Evolutionary conservation across 2,113 vertebrate species (phyloP).

Genomic region (Psittacula cyanocephala): DNA sequence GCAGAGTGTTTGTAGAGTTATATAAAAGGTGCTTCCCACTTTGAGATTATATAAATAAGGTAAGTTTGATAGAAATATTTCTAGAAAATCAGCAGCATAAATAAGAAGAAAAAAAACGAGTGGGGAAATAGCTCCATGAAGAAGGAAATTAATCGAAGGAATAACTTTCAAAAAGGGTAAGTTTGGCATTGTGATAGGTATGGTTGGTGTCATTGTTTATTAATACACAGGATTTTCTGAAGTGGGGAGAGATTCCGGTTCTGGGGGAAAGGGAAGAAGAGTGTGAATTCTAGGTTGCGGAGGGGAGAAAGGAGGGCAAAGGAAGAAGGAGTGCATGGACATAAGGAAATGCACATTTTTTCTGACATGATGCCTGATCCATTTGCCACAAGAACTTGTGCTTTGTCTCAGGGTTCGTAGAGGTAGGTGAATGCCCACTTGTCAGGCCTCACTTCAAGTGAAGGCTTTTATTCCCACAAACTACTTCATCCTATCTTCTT

Average conservation of each 20-base stretch:
- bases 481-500: not conserved
- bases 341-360: not conserved
- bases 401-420: not conserved
- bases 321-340: not conserved
- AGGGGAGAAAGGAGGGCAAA: not conserved
- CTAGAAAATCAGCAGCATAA: not conserved
- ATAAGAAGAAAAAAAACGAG: not conserved
- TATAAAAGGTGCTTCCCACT: not conserved
- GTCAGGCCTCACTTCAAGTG: not conserved
- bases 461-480: not conserved
- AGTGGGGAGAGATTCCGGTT: not conserved
- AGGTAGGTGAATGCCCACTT: not conserved
- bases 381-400: rapidly evolving
- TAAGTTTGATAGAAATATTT: not conserved
- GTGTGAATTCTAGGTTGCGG: not conserved
- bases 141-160: not conserved
- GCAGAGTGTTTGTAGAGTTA: not conserved
- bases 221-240: not conserved
- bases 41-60: not conserved
- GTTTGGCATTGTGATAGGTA: not conserved
- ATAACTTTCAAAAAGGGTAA: not conserved
- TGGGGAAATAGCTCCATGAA: not conserved
- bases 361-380: not conserved
- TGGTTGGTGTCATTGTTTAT: not conserved
- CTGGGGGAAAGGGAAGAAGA: not conserved